These are phyloP conservation scores for Galbula dea DNA, from an alignment of 2,113 vertebrate genomes.

Conservation along the genomic window DNA sequence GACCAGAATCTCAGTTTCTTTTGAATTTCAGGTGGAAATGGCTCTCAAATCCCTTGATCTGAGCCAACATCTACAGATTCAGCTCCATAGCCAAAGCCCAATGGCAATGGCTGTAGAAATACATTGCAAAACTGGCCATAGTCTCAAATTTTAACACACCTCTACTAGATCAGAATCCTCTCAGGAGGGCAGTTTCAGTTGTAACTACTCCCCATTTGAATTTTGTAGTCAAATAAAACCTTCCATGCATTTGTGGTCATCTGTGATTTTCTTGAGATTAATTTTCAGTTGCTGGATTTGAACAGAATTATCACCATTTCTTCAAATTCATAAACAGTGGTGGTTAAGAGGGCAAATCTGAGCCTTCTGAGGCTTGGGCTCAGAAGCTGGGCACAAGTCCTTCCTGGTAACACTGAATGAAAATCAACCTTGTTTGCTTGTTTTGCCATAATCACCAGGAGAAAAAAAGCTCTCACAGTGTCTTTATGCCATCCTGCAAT, in stretches of 20 bases:
- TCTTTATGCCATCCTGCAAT: not conserved
- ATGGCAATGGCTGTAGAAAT: not conserved
- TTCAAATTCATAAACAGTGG: not conserved
- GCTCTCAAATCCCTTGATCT: not conserved
- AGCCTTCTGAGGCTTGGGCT: not conserved
- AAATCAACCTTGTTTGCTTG: not conserved
- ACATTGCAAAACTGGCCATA: not conserved
- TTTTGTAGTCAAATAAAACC: not conserved
- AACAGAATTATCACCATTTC: not conserved
- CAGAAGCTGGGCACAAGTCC: not conserved
- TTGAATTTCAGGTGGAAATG: constrained; percentile 4
- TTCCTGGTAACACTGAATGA: not conserved
- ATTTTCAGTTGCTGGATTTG: not conserved
- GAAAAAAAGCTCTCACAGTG: not conserved
- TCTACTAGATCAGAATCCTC: not conserved
- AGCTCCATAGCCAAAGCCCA: not conserved
- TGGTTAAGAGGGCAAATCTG: not conserved
- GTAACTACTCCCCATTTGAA: not conserved
- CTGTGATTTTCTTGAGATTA: not conserved
- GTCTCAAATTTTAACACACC: not conserved
- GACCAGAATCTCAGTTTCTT: not conserved
- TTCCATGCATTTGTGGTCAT: not conserved
- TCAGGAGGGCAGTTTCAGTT: not conserved
- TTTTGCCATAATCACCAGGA: not conserved
- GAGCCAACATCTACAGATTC: not conserved